A percentile compares a stretch with the other conserved stretches of the same genome.
Conservation (phyloP, 2,888 invertebrate genomes). For the Mycogona germanica region DNA sequence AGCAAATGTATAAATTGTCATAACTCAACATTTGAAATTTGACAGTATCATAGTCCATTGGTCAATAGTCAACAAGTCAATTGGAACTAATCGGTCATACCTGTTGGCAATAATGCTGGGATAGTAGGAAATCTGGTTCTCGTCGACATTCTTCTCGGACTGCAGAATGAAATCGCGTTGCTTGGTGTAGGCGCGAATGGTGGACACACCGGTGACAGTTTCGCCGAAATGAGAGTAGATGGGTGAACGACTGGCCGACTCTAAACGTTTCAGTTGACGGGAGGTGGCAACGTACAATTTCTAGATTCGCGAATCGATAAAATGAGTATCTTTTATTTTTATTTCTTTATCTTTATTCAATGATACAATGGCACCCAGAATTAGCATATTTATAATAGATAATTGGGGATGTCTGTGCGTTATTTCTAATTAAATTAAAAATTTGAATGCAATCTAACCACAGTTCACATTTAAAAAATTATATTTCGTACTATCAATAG, state of each 20-base stretch:
- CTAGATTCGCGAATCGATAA: too few relatives aligned
- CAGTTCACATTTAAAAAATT: too few relatives aligned
- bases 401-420: too few relatives aligned
- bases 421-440: too few relatives aligned
- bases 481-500: not conserved
- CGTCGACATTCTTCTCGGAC: constrained; percentile 80
- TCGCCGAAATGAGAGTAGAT: constrained; percentile 96
- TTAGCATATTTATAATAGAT: too few relatives aligned
- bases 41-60: not conserved
- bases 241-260: constrained; percentile 87
- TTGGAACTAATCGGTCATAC: constrained; percentile 29
- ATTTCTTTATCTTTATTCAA: too few relatives aligned
- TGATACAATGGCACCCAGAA: too few relatives aligned
- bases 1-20: constrained; percentile 8
- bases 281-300: constrained; percentile 90
- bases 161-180: constrained; percentile 71
- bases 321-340: too few relatives aligned
- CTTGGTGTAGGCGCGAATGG: constrained; percentile 75
- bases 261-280: constrained; percentile 81
- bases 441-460: too few relatives aligned
- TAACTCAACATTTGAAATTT: too few relatives aligned
- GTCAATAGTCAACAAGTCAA: not conserved
- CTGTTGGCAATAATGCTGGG: constrained; percentile 83
- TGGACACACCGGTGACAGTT: constrained; percentile 66
- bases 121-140: constrained; percentile 85